Conservation (phyloP, 2,113 vertebrate species). For the Tautogolabrus adspersus region DNA sequence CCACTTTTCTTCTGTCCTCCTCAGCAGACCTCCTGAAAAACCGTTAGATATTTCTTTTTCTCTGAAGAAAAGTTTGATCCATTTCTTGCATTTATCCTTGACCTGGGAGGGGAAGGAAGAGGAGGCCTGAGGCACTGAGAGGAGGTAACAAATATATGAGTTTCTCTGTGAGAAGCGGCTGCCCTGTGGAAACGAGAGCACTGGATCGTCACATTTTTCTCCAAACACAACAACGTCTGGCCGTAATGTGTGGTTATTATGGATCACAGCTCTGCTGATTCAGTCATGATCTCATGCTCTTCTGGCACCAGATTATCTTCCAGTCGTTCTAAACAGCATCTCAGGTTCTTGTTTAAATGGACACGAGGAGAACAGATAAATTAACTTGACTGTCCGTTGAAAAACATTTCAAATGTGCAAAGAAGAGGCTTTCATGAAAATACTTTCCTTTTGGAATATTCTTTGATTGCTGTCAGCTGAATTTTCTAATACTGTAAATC, state of each 20-base stretch:
- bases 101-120: conserved; percentile 45
- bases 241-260: conserved; percentile 68
- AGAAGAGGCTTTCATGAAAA: conserved; percentile 40
- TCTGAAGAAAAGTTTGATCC: conserved; percentile 52
- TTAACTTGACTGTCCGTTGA: conserved; percentile 47
- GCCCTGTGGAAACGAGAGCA: conserved; percentile 37
- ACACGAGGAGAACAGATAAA: conserved; percentile 46
- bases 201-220: conserved; percentile 50
- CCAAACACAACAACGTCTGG: conserved; percentile 70
- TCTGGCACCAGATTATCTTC: conserved; percentile 66
- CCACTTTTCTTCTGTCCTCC: conserved; percentile 28
- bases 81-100: conserved; percentile 27
- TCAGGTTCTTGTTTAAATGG: conserved; percentile 65
- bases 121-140: conserved; percentile 6
- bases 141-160: conserved; percentile 45
- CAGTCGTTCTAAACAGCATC: conserved; percentile 53
- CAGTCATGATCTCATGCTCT: conserved; percentile 71
- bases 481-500: background rate
- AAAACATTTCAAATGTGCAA: conserved; percentile 53
- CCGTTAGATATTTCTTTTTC: conserved; percentile 24
- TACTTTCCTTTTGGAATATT: conserved; percentile 43
- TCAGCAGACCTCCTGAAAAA: conserved; percentile 35
- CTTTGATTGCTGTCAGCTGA: conserved; percentile 14
- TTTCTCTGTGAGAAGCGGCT: conserved; percentile 54
- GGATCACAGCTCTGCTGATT: conserved; percentile 65